Conservation (phyloP, 1,140 invertebrate species). For the Formica selysi region DNA sequence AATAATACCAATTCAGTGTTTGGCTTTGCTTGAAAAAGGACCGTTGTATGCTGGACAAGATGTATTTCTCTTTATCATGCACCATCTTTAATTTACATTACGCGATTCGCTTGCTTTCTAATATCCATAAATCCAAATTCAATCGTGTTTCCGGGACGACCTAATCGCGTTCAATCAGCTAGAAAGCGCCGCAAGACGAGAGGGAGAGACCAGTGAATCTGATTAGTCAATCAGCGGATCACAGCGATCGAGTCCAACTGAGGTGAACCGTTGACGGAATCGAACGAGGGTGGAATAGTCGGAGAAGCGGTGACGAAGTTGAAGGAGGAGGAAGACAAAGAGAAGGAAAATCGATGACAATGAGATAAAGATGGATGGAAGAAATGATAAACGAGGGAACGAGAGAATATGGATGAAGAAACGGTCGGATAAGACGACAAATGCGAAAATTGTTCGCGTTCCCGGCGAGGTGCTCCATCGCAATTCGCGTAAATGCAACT, state of each 20-base stretch:
- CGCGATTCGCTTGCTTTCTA: constrained; percentile 63
- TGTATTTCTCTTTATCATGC: constrained; percentile 16
- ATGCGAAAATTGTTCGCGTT: constrained; percentile 67
- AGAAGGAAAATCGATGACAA: constrained; percentile 61
- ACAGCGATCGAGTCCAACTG: constrained; percentile 26
- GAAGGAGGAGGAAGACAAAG: constrained; percentile 35
- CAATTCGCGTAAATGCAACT: constrained; percentile 72
- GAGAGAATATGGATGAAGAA: constrained; percentile 51
- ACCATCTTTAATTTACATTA: constrained; percentile 36
- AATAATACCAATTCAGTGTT: neutral
- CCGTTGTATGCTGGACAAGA: neutral
- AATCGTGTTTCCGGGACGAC: constrained; percentile 67
- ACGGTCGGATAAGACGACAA: constrained; percentile 48
- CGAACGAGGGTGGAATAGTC: constrained; percentile 5
- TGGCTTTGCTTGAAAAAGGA: neutral
- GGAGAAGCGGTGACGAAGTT: neutral
- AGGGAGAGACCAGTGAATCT: constrained; percentile 64
- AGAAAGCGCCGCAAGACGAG: constrained; percentile 62
- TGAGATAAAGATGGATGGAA: constrained; percentile 52
- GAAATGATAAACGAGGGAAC: constrained; percentile 52
- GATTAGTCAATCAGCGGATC: constrained; percentile 71
- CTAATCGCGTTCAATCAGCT: constrained; percentile 73
- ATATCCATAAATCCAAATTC: constrained; percentile 74
- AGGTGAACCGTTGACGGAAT: constrained; percentile 50
- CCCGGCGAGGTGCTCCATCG: constrained; percentile 45